Percentiles rank a stretch among this genome's conserved stretches.
Conservation (phyloP, 2,797 vertebrate genomes). For the Myripristis murdjan region DNA sequence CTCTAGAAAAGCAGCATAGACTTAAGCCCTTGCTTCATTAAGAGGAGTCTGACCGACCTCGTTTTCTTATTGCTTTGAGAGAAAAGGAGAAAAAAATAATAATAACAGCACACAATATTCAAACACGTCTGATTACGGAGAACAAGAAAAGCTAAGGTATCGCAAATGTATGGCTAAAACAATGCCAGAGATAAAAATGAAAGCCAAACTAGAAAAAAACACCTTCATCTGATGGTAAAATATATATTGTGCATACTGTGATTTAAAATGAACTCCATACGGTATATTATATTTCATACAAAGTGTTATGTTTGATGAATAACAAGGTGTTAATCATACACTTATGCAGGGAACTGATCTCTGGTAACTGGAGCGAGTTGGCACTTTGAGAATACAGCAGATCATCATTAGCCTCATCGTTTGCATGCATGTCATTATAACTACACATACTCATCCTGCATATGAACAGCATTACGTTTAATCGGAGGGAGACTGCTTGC, state of each 20-base stretch:
- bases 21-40: slow-evolving; percentile 40
- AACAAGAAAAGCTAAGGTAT: slow-evolving; percentile 11
- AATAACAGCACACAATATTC: slow-evolving; percentile 27
- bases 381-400: slow-evolving; percentile 63
- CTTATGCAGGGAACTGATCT: slow-evolving; percentile 23
- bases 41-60: slow-evolving; percentile 24
- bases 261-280: background rate
- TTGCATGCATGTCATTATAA: slow-evolving; percentile 23
- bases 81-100: slow-evolving; percentile 17
- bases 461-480: slow-evolving; percentile 6
- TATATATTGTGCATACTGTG: slow-evolving; percentile 19
- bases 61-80: slow-evolving; percentile 43
- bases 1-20: slow-evolving; percentile 49
- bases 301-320: background rate
- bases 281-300: slow-evolving; percentile 5
- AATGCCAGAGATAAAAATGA: slow-evolving; percentile 14
- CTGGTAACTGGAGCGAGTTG: slow-evolving; percentile 51
- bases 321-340: slow-evolving; percentile 5
- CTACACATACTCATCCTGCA: slow-evolving; percentile 1
- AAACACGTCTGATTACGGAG: slow-evolving; percentile 14
- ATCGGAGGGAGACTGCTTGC: slow-evolving; percentile 22
- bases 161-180: slow-evolving; percentile 6
- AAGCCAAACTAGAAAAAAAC: slow-evolving; percentile 37
- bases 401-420: background rate
- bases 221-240: slow-evolving; percentile 10